phyloP scores from a whole-genome alignment of 2,113 vertebrate genomes.

The Gnathonemus longibarbis region DNA sequence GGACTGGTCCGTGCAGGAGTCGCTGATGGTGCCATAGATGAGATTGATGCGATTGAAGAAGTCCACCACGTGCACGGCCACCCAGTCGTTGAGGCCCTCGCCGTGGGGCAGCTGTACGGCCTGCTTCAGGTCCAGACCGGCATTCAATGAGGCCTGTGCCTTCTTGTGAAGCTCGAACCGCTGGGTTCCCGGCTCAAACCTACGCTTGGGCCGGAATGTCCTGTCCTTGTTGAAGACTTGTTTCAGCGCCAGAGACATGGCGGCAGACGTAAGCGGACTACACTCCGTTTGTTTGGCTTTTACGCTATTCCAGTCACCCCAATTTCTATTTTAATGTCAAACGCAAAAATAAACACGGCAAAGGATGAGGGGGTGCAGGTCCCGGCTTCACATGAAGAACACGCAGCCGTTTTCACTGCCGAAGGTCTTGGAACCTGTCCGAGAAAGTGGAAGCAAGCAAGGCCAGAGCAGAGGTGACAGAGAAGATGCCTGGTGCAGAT shows the following conservation, averaged over 20 bases:
- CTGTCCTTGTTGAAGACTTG: conserved; percentile 26
- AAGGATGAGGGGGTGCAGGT: background rate
- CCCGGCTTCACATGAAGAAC: background rate
- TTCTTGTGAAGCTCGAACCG: conserved; percentile 22
- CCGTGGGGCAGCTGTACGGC: conserved; percentile 17
- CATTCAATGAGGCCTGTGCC: conserved; percentile 15
- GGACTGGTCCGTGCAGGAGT: conserved; percentile 64
- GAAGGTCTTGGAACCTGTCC: conserved; percentile 13
- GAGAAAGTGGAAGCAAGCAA: background rate
- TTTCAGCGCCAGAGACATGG: conserved; percentile 18
- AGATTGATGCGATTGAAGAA: conserved; percentile 58
- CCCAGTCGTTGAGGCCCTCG: conserved; percentile 50
- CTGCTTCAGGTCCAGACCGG: conserved; percentile 23
- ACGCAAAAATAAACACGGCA: background rate
- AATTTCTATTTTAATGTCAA: background rate
- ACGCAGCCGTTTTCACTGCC: conserved; percentile 7
- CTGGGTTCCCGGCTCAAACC: conserved; percentile 20
- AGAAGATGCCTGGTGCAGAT: background rate
- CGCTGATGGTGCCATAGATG: conserved; percentile 74
- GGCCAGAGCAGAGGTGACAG: background rate
- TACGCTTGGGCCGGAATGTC: conserved; percentile 22
- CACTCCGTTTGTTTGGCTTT: background rate
- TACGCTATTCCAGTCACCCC: background rate
- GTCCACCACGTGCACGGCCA: conserved; percentile 22
- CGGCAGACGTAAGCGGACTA: background rate